Evolutionary conservation across 2,113 vertebrate genomes (phyloP), one percentile per base, ranked within the genome.

Genomic region (human): DNA sequence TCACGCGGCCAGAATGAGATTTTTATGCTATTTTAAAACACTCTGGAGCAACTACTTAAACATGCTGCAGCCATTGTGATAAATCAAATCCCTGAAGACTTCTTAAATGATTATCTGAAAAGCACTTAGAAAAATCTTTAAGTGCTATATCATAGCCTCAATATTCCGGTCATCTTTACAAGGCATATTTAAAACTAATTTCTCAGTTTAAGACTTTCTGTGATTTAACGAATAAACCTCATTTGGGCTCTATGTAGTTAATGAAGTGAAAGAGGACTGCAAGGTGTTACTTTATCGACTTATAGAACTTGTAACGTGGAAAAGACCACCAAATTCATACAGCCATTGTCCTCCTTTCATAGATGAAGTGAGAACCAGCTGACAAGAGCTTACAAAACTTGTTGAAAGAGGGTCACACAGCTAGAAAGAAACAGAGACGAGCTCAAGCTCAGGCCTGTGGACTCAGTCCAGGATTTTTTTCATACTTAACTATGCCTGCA

Each of bases 21-120:
- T 92, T 95, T 90, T 90, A 75, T 79, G 88, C 59, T 95, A 57
- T 94, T 97, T 98, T 48, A 73, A 94, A 97, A 96, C 86, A 93
- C 80, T 92, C 70, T 96, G 80, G 64, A 97, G 83, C 40, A 93
- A 94, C 92, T 89, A 73, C 86, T 92, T 72, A 86, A 96, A 90
- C 75, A 66, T 11, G 35, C 75, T 87, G 48, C 78, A 70, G 90
- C 38, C 50, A 16, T 0, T 8, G 72, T 32, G 35, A 83, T 38
- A 57, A 52, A 81, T 50, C 38, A 23, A 57, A 43, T 72, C 94
- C 96, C 94, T 1, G 0, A 38, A 48, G 82, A 79, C 57, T 87
- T 89, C 82, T 61, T 68, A 82, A 86, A 91, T 75, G 64, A 94
- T 81, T 83, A 79, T 40, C 75, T 57, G 38, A 83, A 89, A 89